Evolutionary conservation across 1,140 invertebrate genomes (phyloP), one percentile per base, ranked within the genome.

Genomic region (Macrotrachela quadricornifera): DNA sequence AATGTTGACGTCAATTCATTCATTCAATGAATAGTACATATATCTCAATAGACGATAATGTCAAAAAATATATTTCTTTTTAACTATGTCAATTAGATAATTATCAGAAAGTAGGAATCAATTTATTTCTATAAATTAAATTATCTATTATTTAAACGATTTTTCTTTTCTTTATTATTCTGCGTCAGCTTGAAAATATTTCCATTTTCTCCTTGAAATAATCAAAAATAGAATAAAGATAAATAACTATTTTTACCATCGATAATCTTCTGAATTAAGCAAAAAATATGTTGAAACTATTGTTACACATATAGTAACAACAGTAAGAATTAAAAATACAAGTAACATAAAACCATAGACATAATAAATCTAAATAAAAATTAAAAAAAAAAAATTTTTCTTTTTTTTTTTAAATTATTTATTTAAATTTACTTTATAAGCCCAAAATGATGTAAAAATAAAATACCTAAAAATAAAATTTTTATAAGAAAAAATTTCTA

Each of bases 401-500:
- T 4, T 30, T 8, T 30, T 8, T 30, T 30, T 4, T 30, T 4
- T 4, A 8, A 30, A 4, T 30, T 30, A 2, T 30, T 30, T 30
- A 30, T 30, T 30, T 30, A 4, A 30, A 4, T 8, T 30, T 30
- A 30, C 21, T 74, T 99, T 99, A 70, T 97, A 97, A 17, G 92
- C 94, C 94, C 94, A 99, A 69, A 99, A 99, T 39, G 92, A 97
- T 17, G 94, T 99, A 70, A 99, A 97, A 59, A 99, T 96, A 65
- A 99, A 99, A 68, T 99, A 96, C 82, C 83, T 86, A 63, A 30
- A 30, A 30, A 2, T 8, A 30, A 30, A 30, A 30, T 30, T 30
- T 30, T 30, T 8, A 30, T 30, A 4, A 4, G 21, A 30, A 30
- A 30, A 30, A n/a, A n/a, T n/a, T n/a, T 30, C 21, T 30, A 4